Evolutionary conservation across 1,140 invertebrate species (phyloP).

Genomic region (Formica selysi): DNA sequence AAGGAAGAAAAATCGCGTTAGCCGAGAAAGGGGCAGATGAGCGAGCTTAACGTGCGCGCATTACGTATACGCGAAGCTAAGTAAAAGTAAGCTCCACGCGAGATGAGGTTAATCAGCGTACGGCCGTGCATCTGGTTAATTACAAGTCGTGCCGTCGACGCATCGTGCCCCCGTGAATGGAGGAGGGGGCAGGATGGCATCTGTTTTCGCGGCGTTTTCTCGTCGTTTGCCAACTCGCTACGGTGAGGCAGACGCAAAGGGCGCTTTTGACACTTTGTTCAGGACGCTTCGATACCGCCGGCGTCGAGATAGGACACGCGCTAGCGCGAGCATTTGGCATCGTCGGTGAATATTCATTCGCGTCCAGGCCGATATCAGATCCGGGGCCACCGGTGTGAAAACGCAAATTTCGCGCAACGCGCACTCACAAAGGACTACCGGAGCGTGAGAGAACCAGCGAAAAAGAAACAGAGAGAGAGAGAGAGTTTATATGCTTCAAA

Average conservation of each 20-base stretch:
- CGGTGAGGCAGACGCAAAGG: slow-evolving; percentile 65
- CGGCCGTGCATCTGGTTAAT: slow-evolving; percentile 69
- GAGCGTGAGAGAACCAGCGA: slow-evolving; percentile 20
- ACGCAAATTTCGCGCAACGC: slow-evolving; percentile 57
- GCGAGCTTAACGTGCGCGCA: slow-evolving; percentile 4
- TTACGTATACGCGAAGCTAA: slow-evolving; percentile 12
- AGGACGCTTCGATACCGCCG: slow-evolving; percentile 56
- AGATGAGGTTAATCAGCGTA: slow-evolving; percentile 71
- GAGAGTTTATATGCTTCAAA: slow-evolving; percentile 34
- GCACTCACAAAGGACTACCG: slow-evolving; percentile 45
- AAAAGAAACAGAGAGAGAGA: too few species aligned
- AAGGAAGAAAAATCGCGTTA: slow-evolving; percentile 8
- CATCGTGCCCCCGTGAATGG: slow-evolving; percentile 47
- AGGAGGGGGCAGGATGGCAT: slow-evolving; percentile 19
- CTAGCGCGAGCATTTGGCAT: slow-evolving; percentile 67
- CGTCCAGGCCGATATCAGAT: slow-evolving; percentile 63
- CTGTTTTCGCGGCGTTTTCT: slow-evolving; percentile 68
- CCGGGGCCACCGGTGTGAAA: slow-evolving; percentile 31
- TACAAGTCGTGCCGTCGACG: slow-evolving; percentile 67
- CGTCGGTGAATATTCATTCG: slow-evolving; percentile 73
- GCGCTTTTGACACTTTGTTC: slow-evolving; percentile 73
- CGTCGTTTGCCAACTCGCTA: slow-evolving; percentile 28
- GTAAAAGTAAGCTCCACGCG: slow-evolving; percentile 21
- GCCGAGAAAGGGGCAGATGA: slow-evolving; percentile 14
- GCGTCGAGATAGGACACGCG: slow-evolving; percentile 70